Evolutionary conservation across 2,797 vertebrate species (phyloP).

Genomic region (Coranthus polyacanthus): DNA sequence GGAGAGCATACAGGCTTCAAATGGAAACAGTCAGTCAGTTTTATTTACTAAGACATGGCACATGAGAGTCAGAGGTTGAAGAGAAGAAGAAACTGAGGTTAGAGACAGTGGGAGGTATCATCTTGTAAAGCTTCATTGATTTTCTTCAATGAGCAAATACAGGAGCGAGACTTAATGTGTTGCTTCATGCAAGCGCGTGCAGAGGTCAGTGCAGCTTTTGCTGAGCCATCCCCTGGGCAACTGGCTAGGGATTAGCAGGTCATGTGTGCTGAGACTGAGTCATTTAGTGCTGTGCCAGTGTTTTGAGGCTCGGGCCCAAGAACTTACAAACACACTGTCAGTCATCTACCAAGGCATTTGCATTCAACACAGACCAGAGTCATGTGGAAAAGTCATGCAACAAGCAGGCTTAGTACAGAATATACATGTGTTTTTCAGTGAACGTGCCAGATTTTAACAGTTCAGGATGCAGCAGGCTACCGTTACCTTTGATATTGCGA

Average conservation of each 20-base stretch:
- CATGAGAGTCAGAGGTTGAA: constrained; percentile 29
- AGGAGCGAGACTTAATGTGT: constrained; percentile 41
- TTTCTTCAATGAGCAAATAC: constrained; percentile 53
- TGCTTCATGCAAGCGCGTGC: constrained; percentile 73
- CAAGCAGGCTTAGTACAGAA: constrained; percentile 78
- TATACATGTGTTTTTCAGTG: constrained; percentile 55
- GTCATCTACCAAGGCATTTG: constrained; percentile 42
- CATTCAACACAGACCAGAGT: constrained; percentile 55
- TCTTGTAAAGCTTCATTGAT: constrained; percentile 51
- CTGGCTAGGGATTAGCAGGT: constrained; percentile 32
- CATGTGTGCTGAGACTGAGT: constrained; percentile 19
- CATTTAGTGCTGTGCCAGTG: constrained; percentile 41
- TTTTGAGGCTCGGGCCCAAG: constrained; percentile 11
- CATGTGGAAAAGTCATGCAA: constrained; percentile 80
- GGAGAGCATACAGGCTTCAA: background rate
- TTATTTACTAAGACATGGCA: constrained; percentile 36
- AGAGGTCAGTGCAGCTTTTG: constrained; percentile 42
- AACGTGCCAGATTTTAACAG: constrained; percentile 23
- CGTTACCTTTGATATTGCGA: constrained; percentile 96
- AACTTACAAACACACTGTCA: constrained; percentile 47
- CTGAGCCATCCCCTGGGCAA: constrained; percentile 25
- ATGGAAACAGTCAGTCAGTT: constrained; percentile 22
- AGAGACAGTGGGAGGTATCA: constrained; percentile 57
- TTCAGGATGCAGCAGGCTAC: constrained; percentile 69
- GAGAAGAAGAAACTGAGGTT: constrained; percentile 37